Conservation (phyloP, 2,888 invertebrate genomes). For the Limulus polyphemus region DNA sequence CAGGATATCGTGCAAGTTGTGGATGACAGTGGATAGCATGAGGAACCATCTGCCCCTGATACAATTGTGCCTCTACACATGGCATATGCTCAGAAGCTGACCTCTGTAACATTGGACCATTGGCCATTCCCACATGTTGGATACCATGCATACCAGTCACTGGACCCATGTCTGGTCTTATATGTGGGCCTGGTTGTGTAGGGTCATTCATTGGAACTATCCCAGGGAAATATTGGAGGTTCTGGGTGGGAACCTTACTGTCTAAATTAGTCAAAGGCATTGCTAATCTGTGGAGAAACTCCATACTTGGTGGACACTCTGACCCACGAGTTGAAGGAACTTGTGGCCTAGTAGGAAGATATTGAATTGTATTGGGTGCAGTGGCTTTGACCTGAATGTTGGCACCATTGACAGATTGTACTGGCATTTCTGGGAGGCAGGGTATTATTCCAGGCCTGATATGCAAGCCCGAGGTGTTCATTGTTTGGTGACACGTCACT, state of each 20-base stretch:
- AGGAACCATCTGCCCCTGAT: slow-evolving; percentile 39
- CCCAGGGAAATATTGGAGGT: slow-evolving; percentile 60
- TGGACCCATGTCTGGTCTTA: background rate
- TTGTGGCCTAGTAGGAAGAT: slow-evolving; percentile 88
- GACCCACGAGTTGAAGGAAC: slow-evolving; percentile 41
- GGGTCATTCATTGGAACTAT: slow-evolving; percentile 34
- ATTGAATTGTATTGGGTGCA: slow-evolving; percentile 95
- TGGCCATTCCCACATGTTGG: slow-evolving; percentile 26
- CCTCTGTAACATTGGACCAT: slow-evolving; percentile 39
- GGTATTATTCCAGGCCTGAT: slow-evolving; percentile 17
- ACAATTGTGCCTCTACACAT: slow-evolving; percentile 13
- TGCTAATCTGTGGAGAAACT: slow-evolving; percentile 76
- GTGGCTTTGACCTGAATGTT: slow-evolving; percentile 85
- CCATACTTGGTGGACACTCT: slow-evolving; percentile 65
- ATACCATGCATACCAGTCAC: slow-evolving; percentile 17
- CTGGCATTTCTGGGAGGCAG: slow-evolving; percentile 4
- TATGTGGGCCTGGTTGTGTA: too few relatives aligned
- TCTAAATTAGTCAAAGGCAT: slow-evolving; percentile 63
- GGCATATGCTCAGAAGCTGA: slow-evolving; percentile 29
- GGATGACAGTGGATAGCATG: slow-evolving; percentile 19
- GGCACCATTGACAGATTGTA: slow-evolving; percentile 41
- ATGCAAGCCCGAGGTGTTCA: slow-evolving; percentile 10
- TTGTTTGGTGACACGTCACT: slow-evolving; percentile 8
- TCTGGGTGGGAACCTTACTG: slow-evolving; percentile 54
- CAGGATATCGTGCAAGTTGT: background rate